Conservation (phyloP, 1,140 invertebrate genomes). For the Dreissena rostriformis region DNA sequence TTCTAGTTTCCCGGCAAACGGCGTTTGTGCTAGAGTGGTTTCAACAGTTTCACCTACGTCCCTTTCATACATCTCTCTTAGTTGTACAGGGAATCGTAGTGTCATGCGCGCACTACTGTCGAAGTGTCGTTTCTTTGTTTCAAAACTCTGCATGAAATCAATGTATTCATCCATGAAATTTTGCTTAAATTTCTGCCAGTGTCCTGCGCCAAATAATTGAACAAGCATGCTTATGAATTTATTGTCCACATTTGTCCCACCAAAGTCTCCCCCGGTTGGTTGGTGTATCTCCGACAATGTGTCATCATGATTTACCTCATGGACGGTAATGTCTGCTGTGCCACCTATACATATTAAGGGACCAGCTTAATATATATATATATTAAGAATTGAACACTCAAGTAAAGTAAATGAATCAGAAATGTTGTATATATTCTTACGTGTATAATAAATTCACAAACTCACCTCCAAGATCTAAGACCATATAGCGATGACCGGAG, state of each 20-base stretch:
- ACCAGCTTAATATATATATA: neutral
- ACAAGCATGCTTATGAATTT: constrained; percentile 40
- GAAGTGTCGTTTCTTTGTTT: constrained; percentile 54
- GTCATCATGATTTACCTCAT: constrained; percentile 49
- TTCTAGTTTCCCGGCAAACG: neutral
- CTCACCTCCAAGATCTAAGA: constrained; percentile 38
- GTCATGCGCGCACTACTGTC: constrained; percentile 13
- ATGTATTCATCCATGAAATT: constrained; percentile 34
- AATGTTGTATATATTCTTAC: neutral
- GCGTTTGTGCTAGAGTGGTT: neutral
- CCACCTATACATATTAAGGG: constrained; percentile 50
- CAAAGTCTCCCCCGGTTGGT: constrained; percentile 60
- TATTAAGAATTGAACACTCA: neutral
- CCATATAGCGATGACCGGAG: constrained; percentile 17
- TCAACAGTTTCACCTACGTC: constrained; percentile 23
- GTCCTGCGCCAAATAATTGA: constrained; percentile 44
- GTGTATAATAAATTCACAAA: neutral
- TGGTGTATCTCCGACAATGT: constrained; percentile 53
- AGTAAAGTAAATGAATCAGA: neutral
- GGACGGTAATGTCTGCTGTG: constrained; percentile 62
- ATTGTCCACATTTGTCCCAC: constrained; percentile 60
- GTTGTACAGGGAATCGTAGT: constrained; percentile 35
- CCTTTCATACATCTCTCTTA: constrained; percentile 35
- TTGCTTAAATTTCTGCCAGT: constrained; percentile 38
- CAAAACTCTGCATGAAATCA: constrained; percentile 54